Conservation (phyloP, 2,888 invertebrate species). For the Epirrhoe alternata region DNA sequence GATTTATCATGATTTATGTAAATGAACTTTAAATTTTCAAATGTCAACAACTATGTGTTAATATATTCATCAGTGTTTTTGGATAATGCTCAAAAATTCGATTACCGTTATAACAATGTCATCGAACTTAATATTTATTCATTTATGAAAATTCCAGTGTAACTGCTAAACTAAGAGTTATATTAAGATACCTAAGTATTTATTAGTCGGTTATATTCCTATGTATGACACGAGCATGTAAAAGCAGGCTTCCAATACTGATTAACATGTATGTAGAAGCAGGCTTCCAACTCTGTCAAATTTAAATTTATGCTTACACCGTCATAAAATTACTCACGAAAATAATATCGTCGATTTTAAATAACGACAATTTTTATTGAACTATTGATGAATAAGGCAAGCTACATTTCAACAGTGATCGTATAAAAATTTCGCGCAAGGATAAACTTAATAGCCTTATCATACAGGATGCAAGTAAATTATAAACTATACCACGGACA, state of each 20-base stretch:
- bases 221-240: no score
- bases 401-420: slow-evolving; percentile 16
- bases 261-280: no score
- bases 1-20: slow-evolving; percentile 15
- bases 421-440: slow-evolving; percentile 23
- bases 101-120: slow-evolving; percentile 22
- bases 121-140: slow-evolving; percentile 7
- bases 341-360: no score
- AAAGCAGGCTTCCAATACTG: no score
- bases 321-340: no score
- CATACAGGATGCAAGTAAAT: slow-evolving; percentile 26
- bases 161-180: not conserved
- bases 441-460: slow-evolving; percentile 17
- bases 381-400: slow-evolving; percentile 1
- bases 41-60: slow-evolving; percentile 17
- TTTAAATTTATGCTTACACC: no score
- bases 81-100: slow-evolving; percentile 1
- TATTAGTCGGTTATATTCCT: no score
- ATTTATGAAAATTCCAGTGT: not conserved
- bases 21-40: slow-evolving; percentile 18
- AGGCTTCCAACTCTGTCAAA: no score
- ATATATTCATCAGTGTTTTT: slow-evolving; percentile 11
- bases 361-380: not conserved
- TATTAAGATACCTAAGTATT: no score
- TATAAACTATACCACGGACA: slow-evolving; percentile 13